phyloP scores from a whole-genome alignment of 2,797 vertebrate genomes.

The Acanthis flammea region DNA sequence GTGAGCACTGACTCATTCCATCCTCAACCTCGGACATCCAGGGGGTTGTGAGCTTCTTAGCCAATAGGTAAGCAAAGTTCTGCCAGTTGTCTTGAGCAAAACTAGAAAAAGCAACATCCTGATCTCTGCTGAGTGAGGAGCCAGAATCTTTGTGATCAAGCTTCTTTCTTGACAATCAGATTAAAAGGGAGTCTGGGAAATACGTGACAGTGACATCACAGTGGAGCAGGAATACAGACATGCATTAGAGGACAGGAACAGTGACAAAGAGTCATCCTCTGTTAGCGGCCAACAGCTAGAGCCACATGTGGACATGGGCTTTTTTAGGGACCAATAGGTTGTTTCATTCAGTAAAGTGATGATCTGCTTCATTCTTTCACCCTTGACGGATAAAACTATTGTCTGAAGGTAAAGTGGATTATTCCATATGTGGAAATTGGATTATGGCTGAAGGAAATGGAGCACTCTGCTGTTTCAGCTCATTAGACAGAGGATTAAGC shows the following conservation, averaged over 20 bases:
- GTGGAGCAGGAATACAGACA: neutral
- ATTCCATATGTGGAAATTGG: constrained; percentile 39
- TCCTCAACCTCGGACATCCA: accelerated
- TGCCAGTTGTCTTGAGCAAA: neutral
- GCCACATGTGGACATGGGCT: neutral
- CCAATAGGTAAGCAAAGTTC: neutral
- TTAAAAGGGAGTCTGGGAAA: neutral
- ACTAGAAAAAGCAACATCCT: neutral
- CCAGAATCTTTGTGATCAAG: neutral
- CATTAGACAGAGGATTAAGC: neutral
- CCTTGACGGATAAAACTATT: constrained; percentile 7
- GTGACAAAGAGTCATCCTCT: neutral
- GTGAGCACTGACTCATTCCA: neutral
- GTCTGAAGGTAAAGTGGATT: constrained; percentile 26
- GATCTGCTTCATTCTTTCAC: constrained; percentile 17
- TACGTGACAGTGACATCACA: neutral
- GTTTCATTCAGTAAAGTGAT: constrained; percentile 1
- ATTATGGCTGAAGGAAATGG: constrained; percentile 39
- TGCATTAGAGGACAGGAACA: neutral
- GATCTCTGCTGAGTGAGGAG: neutral
- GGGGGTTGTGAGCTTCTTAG: neutral
- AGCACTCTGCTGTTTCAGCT: neutral
- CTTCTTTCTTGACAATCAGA: neutral
- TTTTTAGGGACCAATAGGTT: neutral
- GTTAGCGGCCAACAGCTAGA: neutral